Base-by-base conservation (phyloP, 1,140 invertebrate species). In the Holcopasites calliopsidis region DNA sequence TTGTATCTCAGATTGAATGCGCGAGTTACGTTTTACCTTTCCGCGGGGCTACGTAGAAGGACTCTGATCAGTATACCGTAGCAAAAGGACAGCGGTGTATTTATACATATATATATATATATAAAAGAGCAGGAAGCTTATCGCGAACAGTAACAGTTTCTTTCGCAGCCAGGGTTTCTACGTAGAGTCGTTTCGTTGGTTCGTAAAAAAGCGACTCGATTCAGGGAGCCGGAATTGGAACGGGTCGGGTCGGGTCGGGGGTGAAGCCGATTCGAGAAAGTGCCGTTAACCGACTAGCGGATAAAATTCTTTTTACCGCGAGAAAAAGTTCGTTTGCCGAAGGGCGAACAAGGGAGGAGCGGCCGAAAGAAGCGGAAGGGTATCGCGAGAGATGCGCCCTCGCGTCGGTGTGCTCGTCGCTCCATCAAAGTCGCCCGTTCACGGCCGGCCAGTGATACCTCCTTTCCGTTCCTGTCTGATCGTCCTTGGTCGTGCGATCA, bases 221-320 rank as follows among this genome's bases (percentile, higher is more conserved):
- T 76, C 47, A 64, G 72, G 49, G 7, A 13, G 26, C 7, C n/a
- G 28, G 69, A 58, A 38, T 23, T 35, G 64, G 64, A 23, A 3
- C 52, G 16, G 52, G 28, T 31, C 16, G 13, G 2, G 35, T 42
- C 7, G 58, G 35, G 16, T 62, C 60, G 58, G 31, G 6, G 42
- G 35, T 42, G 47, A 64, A 58, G 47, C 28, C 68, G 79, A 68
- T 64, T 69, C 68, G 74, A 81, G 44, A 81, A 82, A 82, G 62
- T 82, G 68, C 55, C 79, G 74, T 82, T 81, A 82, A 76, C 74
- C 80, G 79, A 72, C 78, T 77, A 44, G 31, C 33, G 76, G 57
- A 49, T 70, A 81, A 81, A 77, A 82, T 72, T 68, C 79, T 82
- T 82, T 80, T 81, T 65, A 61, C 40, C 74, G 28, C 40, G 73